Base-by-base conservation (phyloP, 2,888 invertebrate species). In the Drosophila recens region DNA sequence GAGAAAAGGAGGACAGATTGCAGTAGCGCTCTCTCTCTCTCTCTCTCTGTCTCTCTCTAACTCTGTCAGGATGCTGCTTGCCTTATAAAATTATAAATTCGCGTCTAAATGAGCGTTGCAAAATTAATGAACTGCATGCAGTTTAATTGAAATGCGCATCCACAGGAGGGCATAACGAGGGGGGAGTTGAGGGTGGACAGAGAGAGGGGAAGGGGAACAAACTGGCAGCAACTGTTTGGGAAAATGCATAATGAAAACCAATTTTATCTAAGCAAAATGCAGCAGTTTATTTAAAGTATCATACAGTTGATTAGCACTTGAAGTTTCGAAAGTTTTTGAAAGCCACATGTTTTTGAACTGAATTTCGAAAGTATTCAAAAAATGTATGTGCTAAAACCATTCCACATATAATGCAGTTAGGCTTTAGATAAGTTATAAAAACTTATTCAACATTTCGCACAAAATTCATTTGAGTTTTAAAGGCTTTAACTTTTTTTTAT, bases 121-220 rank as follows among this genome's bases (percentile, higher is more conserved):
- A 85, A 85, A 85, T 85, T 85, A 85, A 85, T 85, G 84, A 85
- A 87, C 84, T 85, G 84, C 86, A 85, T 87, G 90, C 84, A 85
- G 90, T 85, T 85, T 89, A 85, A 85, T 87, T 85, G 84, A 85
- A 84, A 84, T 89, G 90, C 68, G 82, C 90, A 79, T 70, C 68
- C 64, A 72, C 67, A 53, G 48, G 20, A 38, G 43, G 38, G 40
- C 48, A 20, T 3, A 23, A 33, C 9, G 30, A 23, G 10, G 11
- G 45, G 43, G 5, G 20, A 13, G 13, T 10, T 11, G 9, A 15
- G 17, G 20, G 30, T 17, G 8, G 34, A 2, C 0, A 34, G 11
- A n/a, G 15, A 6, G 17, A 17, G 10, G 36, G 6, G 10, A 15
- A 4, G 23, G 27, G 10, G 15, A 4, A 10, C 9, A 5, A 42